Evolutionary conservation across 1,140 invertebrate species (phyloP).

Genomic region (Leptestheria dahalacensis): DNA sequence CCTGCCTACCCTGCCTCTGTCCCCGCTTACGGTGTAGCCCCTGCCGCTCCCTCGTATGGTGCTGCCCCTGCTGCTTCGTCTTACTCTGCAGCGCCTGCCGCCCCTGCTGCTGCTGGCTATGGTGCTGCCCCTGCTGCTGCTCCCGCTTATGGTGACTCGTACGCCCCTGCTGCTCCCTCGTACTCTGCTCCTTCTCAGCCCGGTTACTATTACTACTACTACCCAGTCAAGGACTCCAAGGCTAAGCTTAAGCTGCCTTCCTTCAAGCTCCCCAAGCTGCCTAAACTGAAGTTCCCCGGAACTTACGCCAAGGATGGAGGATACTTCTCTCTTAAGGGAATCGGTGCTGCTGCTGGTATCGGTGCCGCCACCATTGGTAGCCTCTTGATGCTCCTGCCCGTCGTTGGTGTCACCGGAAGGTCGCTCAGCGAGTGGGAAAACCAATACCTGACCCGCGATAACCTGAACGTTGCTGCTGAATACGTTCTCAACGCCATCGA

Average conservation of each 20-base stretch:
- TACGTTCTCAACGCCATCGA: constrained; percentile 13
- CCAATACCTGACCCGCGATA: constrained; percentile 13
- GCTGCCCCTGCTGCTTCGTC: background rate
- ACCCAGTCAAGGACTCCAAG: constrained; percentile 16
- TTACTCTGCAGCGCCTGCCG: background rate
- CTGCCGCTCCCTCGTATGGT: background rate
- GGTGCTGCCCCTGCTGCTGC: constrained; percentile 10
- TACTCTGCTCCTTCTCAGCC: constrained; percentile 15
- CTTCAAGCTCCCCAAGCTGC: constrained; percentile 12
- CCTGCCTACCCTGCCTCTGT: background rate
- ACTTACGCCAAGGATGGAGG: constrained; percentile 9
- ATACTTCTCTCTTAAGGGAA: constrained; percentile 2
- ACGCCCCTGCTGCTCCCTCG: constrained; percentile 6
- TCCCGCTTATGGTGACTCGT: constrained; percentile 4
- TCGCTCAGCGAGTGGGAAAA: constrained; percentile 9
- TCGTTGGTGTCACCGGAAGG: constrained; percentile 11
- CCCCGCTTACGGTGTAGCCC: constrained; percentile 1
- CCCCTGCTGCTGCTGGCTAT: background rate
- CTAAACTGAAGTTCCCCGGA: constrained; percentile 1
- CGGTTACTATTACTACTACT: constrained; percentile 18
- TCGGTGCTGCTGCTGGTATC: constrained; percentile 9
- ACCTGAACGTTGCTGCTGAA: constrained; percentile 12
- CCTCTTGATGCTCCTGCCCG: constrained; percentile 8
- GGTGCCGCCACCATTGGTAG: constrained; percentile 3
- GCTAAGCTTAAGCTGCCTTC: constrained; percentile 9